Evolutionary conservation across 2,113 vertebrate genomes (phyloP).

Genomic region (Lichenostomus cassidix): DNA sequence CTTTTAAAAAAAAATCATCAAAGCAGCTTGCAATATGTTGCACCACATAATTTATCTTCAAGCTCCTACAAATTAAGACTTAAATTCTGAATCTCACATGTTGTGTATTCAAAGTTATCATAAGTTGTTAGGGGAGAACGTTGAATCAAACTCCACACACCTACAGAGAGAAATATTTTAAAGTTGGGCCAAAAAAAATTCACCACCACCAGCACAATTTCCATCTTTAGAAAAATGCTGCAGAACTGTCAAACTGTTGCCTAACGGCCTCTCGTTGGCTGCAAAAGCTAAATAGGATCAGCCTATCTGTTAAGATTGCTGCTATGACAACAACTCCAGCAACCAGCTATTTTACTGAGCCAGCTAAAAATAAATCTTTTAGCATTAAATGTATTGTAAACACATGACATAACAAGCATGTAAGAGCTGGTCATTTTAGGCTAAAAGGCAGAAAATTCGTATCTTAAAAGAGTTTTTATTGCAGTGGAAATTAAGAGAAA

Average conservation of each 20-base stretch:
- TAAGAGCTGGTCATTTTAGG: neutral
- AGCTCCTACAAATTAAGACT: constrained; percentile 25
- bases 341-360: constrained; percentile 39
- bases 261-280: constrained; percentile 26
- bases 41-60: neutral
- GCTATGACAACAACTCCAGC: constrained; percentile 60
- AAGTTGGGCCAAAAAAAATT: constrained; percentile 20
- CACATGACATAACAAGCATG: constrained; percentile 3
- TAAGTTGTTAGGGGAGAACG: constrained; percentile 3
- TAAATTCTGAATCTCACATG: neutral
- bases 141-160: constrained; percentile 32
- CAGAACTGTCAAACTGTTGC: constrained; percentile 61
- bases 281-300: constrained; percentile 49
- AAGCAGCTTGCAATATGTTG: constrained; percentile 14
- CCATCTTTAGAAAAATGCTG: constrained; percentile 58
- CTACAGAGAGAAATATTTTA: constrained; percentile 53
- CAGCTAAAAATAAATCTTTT: constrained; percentile 53
- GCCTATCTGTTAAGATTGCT: constrained; percentile 61
- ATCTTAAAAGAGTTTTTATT: neutral
- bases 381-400: constrained; percentile 57
- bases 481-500: neutral
- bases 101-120: neutral
- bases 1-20: neutral
- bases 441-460: neutral
- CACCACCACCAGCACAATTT: constrained; percentile 27